Evolutionary conservation across 2,888 invertebrate genomes (phyloP).

Genomic region (Ischnura elegans): DNA sequence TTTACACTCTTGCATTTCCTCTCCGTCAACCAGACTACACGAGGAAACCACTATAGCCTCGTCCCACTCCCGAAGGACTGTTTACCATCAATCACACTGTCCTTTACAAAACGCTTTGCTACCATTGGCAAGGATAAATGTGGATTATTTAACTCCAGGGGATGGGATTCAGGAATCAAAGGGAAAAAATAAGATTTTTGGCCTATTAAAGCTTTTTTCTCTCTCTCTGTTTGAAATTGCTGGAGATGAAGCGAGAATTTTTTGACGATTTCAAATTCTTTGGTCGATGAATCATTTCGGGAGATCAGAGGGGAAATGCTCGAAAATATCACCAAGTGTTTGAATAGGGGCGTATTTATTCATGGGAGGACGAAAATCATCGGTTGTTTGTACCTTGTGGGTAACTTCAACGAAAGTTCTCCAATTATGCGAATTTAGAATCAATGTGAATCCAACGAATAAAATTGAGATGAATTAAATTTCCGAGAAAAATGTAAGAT

Average conservation of each 20-base stretch:
- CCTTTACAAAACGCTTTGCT: not conserved
- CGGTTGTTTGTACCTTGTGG: too few species aligned
- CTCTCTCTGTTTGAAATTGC: not conserved
- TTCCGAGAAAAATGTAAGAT: too few species aligned
- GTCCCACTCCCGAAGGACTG: not conserved
- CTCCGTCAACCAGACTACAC: not conserved
- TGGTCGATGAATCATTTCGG: not conserved
- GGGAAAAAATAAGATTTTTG: not conserved
- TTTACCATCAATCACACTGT: not conserved
- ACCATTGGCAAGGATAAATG: not conserved
- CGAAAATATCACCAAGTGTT: not conserved
- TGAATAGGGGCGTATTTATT: not conserved
- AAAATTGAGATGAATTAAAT: too few species aligned
- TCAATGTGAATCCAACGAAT: too few species aligned
- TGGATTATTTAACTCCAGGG: not conserved
- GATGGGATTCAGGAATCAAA: not conserved
- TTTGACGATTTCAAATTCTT: not conserved
- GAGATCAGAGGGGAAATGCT: not conserved
- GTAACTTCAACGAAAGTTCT: too few species aligned
- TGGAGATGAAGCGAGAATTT: not conserved
- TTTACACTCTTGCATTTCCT: not conserved
- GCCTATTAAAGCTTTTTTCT: not conserved
- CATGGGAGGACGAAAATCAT: not conserved
- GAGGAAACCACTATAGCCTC: not conserved
- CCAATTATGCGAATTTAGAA: too few species aligned